Percentiles rank a stretch among this genome's conserved stretches.
Conservation (phyloP, 2,888 invertebrate genomes). For the Caenorhabditis sinica region DNA sequence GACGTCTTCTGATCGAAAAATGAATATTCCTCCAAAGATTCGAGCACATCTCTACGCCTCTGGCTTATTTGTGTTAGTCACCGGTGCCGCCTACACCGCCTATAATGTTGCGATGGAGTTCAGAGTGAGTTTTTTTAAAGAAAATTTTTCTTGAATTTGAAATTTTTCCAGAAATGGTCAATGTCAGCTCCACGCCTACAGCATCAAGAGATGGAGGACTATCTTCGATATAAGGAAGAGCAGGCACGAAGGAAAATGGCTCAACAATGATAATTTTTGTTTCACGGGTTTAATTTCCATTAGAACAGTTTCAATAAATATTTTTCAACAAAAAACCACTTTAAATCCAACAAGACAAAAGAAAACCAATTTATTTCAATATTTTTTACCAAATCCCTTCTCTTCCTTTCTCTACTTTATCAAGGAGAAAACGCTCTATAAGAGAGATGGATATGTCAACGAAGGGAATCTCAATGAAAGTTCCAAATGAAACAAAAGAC, state of each 20-base stretch:
- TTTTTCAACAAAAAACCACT: background rate
- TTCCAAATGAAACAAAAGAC: slow-evolving; percentile 27
- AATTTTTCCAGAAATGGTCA: slow-evolving; percentile 54
- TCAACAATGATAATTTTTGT: background rate
- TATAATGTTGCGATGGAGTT: slow-evolving; percentile 59
- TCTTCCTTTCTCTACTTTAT: background rate
- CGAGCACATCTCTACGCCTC: slow-evolving; percentile 52
- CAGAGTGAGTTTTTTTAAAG: slow-evolving; percentile 35
- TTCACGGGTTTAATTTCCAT: background rate
- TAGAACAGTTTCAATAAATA: background rate
- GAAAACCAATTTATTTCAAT: background rate
- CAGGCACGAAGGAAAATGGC: slow-evolving; percentile 49
- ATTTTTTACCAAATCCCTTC: background rate
- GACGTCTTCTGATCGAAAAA: too few relatives aligned
- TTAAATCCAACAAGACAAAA: background rate
- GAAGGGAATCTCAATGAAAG: slow-evolving; percentile 21
- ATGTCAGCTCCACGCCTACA: slow-evolving; percentile 58
- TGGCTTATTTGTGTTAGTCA: slow-evolving; percentile 47
- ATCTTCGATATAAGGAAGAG: slow-evolving; percentile 50
- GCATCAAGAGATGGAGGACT: slow-evolving; percentile 66
- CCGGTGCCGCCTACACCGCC: slow-evolving; percentile 38
- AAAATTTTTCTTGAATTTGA: background rate
- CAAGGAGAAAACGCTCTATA: background rate
- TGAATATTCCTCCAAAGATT: slow-evolving; percentile 45
- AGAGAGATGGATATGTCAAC: slow-evolving; percentile 26